Base-by-base conservation (phyloP, 2,888 invertebrate species). In the Amphimallon solstitiale region DNA sequence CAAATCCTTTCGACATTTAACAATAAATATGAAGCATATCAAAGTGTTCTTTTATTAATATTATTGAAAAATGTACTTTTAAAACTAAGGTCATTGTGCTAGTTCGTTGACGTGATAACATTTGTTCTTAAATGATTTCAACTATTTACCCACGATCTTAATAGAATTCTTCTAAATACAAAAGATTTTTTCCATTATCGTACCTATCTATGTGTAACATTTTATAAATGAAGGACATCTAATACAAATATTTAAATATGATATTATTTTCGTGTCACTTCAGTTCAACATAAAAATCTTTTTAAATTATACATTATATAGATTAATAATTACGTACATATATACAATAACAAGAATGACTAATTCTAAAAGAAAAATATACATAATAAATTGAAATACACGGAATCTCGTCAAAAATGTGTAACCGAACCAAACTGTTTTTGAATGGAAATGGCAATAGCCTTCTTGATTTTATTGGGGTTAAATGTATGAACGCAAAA, bases 161-260 rank as follows among this genome's bases (percentile, higher is more conserved):
- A 35, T 56, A 29, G 5, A 3, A 40, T 56, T 51, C 40, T 40
- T 56, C 56, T 56, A 15, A 40, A 43, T 17, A 56, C 21, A 43
- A 40, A 23, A 40, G 15, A 23, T 23, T 43, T 56, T 40, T 43
- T 56, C 40, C 56, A 6, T 40, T 23, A 40, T 23, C 35, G 21
- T 40, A 56, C 14, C 37, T 56, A 56, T 56, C 56, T 23, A 9
- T 40, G 40, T 56, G 40, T 56, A 56, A 21, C 56, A 56, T 40
- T 40, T 43, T 29, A 56, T 12, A n/a, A n/a, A 40, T 12, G 40
- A 40, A 56, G 21, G 12, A 38, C 23, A 19, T 10, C 14, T 21
- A 56, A 56, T 14, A 23, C 43, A 56, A 56, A 56, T 56, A 56
- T 56, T 56, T 56, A 29, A 43, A 43, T 23, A 38, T 43, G 56